phyloP scores from a whole-genome alignment of 2,113 vertebrate species.

The Aegotheles bennettii region DNA sequence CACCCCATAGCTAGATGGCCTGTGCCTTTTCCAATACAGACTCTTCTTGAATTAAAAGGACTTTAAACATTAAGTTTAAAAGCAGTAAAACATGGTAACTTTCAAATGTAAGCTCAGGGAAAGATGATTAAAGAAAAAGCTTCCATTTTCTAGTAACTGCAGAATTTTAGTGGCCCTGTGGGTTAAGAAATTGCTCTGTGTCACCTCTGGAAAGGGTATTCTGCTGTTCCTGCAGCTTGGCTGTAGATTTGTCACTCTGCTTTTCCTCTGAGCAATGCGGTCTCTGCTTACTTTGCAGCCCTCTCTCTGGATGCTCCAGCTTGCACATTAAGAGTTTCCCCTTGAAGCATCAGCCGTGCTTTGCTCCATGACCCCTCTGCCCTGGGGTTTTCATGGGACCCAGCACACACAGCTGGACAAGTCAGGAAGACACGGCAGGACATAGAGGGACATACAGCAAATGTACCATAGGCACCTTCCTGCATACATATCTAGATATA shows the following conservation, averaged over 20 bases:
- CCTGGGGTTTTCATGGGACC: accelerated
- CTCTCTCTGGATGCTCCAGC: background rate
- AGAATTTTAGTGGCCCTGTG: background rate
- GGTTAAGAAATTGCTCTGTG: background rate
- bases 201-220: background rate
- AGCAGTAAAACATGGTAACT: background rate
- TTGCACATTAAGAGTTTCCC: background rate
- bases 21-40: background rate
- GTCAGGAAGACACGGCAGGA: background rate
- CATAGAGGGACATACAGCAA: background rate
- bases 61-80: background rate
- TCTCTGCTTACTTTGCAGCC: background rate
- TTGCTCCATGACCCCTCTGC: background rate
- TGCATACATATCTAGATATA: background rate
- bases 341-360: background rate
- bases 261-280: background rate
- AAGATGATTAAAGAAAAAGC: background rate
- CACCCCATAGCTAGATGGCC: background rate
- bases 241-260: background rate
- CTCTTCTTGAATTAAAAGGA: background rate
- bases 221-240: background rate
- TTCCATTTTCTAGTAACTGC: background rate
- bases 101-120: background rate
- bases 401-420: background rate
- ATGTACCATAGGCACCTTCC: background rate